Conservation (phyloP, 2,888 invertebrate species). For the Chrysolina oricalcia region DNA sequence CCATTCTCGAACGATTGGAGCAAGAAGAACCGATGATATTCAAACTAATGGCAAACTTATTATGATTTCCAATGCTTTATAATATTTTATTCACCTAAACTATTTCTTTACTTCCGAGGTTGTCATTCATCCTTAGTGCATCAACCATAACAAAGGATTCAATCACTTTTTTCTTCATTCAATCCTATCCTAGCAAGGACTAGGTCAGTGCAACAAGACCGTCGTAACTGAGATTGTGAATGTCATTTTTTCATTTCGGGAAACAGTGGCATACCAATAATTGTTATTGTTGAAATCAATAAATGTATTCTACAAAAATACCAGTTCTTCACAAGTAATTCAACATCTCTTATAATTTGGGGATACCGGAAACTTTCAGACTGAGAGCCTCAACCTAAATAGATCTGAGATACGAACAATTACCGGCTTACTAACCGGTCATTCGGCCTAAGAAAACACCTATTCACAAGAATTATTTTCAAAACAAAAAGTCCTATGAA, state of each 20-base stretch:
- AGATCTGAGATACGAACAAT: too few relatives aligned
- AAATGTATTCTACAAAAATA: too few relatives aligned
- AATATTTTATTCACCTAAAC: not conserved
- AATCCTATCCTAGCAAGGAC: not conserved
- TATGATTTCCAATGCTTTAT: not conserved
- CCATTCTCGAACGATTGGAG: too few relatives aligned
- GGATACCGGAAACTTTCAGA: too few relatives aligned
- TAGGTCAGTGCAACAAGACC: slow-evolving; percentile 18
- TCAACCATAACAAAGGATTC: slow-evolving; percentile 29
- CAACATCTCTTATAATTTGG: too few relatives aligned
- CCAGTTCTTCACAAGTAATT: too few relatives aligned
- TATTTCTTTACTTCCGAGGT: slow-evolving; percentile 18
- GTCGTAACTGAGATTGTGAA: not conserved
- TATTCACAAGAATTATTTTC: too few relatives aligned
- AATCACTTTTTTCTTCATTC: not conserved
- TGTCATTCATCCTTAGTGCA: slow-evolving; percentile 20
- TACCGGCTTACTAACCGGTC: too few relatives aligned
- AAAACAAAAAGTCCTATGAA: too few relatives aligned
- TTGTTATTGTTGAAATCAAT: too few relatives aligned
- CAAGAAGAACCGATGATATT: not conserved
- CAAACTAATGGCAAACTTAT: not conserved
- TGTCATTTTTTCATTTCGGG: not conserved
- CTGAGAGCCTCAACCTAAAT: too few relatives aligned
- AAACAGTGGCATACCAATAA: not conserved
- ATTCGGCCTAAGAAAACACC: too few relatives aligned